Conservation (phyloP, 53 echinoderm and acorn worm genomes). For the Holothuria scabra region DNA sequence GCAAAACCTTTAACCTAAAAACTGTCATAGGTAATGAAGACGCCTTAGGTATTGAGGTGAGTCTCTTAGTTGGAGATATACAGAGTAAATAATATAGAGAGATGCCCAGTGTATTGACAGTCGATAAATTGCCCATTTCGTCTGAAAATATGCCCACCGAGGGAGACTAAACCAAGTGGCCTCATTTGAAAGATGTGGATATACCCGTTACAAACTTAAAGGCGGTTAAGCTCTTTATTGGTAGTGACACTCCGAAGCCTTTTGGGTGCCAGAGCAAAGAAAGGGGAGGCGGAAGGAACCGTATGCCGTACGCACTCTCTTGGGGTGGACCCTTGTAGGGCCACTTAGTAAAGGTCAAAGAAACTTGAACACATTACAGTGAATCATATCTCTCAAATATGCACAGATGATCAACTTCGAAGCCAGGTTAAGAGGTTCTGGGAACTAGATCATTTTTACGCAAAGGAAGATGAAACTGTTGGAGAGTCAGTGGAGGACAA, state of each 20-base stretch:
- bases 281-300: slow-evolving; percentile 54
- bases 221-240: slow-evolving; percentile 38
- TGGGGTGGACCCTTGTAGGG: slow-evolving; percentile 51
- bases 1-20: slow-evolving; percentile 17
- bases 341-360: background rate
- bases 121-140: slow-evolving; percentile 50
- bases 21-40: slow-evolving; percentile 6
- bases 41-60: background rate
- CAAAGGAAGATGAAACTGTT: slow-evolving; percentile 9
- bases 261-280: no score
- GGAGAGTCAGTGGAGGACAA: slow-evolving; percentile 60
- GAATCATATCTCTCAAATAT: slow-evolving; percentile 24
- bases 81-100: no score
- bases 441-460: slow-evolving; percentile 40
- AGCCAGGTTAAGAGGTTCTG: slow-evolving; percentile 51
- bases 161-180: no score
- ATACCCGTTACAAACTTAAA: background rate
- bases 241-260: no score
- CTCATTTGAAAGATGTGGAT: no score
- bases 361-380: background rate
- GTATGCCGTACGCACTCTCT: no score
- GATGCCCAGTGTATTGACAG: slow-evolving; percentile 57
- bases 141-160: slow-evolving; percentile 22
- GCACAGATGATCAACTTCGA: slow-evolving; percentile 6
- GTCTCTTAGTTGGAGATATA: background rate